These are phyloP conservation scores for Hemiscyllium ocellatum DNA, from an alignment of 2,113 vertebrate species.

Conservation along the genomic window DNA sequence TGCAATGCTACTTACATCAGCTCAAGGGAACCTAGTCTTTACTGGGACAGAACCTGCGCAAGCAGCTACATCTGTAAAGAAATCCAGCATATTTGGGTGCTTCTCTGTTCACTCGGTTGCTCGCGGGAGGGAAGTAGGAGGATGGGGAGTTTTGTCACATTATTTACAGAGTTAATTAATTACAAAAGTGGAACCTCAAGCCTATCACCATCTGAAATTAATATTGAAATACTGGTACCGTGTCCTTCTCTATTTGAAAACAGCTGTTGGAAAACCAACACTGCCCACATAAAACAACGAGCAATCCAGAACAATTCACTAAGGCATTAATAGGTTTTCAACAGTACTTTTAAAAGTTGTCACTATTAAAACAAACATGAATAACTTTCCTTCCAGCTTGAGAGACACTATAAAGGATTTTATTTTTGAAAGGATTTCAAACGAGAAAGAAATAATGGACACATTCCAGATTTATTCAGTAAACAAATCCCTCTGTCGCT, in stretches of 20 bases:
- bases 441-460: conserved; percentile 16
- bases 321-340: neutral
- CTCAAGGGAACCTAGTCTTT: neutral
- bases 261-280: neutral
- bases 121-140: neutral
- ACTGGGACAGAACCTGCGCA: neutral
- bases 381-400: neutral
- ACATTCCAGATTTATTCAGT: neutral
- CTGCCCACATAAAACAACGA: neutral
- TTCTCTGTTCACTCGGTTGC: neutral
- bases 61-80: neutral
- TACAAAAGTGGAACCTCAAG: neutral
- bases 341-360: neutral
- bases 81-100: neutral
- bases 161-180: neutral
- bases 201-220: neutral
- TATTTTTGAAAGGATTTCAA: neutral
- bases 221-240: neutral
- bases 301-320: neutral
- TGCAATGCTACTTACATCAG: neutral
- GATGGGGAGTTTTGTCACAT: neutral
- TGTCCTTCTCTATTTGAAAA: neutral
- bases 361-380: neutral
- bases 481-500: conserved; percentile 22
- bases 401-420: neutral